Percentiles rank a stretch among this genome's conserved stretches.
Conservation (phyloP, 2,797 vertebrate genomes). For the Tamandua tetradactyla region DNA sequence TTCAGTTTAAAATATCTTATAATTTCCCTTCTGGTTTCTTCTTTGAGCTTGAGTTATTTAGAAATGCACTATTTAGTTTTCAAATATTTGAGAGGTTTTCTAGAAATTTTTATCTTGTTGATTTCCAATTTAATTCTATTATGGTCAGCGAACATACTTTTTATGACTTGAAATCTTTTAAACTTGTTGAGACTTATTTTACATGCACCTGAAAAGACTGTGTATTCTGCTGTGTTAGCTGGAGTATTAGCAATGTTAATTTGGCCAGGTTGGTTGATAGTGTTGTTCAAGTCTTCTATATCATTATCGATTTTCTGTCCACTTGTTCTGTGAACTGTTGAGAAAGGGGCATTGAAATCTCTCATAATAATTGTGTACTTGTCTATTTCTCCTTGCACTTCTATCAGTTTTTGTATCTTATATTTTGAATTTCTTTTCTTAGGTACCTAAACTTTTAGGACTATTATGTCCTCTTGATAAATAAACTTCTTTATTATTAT, state of each 20-base stretch:
- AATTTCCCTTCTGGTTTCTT: neutral
- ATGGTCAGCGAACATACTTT: neutral
- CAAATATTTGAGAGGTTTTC: neutral
- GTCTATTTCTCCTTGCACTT: neutral
- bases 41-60: neutral
- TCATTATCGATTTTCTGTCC: neutral
- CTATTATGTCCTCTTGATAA: neutral
- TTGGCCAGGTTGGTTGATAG: neutral
- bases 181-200: neutral
- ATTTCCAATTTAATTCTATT: neutral
- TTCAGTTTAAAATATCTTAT: neutral
- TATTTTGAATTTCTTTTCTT: neutral
- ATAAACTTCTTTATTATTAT: neutral
- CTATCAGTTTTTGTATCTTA: neutral
- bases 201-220: neutral
- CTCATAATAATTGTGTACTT: neutral
- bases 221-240: neutral
- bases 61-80: neutral
- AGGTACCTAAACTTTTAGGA: neutral
- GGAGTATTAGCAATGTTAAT: neutral
- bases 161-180: neutral
- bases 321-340: neutral
- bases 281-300: neutral
- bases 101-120: neutral
- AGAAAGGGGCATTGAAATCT: neutral